Evolutionary conservation across 2,888 invertebrate species (phyloP).

Genomic region (Ethmia dodecea): DNA sequence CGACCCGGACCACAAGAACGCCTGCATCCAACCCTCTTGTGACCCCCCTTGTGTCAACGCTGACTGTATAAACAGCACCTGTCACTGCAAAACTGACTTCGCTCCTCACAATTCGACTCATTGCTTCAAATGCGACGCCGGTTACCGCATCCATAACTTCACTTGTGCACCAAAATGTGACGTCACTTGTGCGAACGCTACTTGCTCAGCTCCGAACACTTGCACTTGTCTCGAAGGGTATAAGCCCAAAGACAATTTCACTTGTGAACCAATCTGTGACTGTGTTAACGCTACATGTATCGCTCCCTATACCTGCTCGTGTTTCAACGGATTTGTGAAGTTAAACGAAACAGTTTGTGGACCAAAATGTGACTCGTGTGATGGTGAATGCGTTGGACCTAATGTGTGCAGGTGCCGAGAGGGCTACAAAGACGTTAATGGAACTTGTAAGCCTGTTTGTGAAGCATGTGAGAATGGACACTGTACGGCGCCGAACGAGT

Average conservation of each 20-base stretch:
- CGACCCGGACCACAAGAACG: conserved; percentile 40
- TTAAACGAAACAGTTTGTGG: conserved; percentile 18
- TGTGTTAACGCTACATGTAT: conserved; percentile 29
- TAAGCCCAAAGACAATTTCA: conserved; percentile 23
- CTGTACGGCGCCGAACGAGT: conserved; percentile 33
- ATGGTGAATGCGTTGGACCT: conserved; percentile 41
- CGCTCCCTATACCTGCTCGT: conserved; percentile 27
- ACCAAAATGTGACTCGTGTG: conserved; percentile 30
- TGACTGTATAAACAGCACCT: conserved; percentile 46
- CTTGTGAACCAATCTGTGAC: conserved; percentile 31
- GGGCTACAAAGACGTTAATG: conserved; percentile 22
- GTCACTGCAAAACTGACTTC: conserved; percentile 40
- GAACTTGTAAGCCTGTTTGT: conserved; percentile 18
- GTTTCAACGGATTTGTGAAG: conserved; percentile 19
- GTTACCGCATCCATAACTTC: conserved; percentile 25
- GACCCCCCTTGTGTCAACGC: conserved; percentile 47
- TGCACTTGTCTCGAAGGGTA: conserved; percentile 64
- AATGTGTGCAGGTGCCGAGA: conserved; percentile 36
- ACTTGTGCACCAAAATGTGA: conserved; percentile 38
- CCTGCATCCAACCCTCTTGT: conserved; percentile 44
- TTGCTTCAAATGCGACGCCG: conserved; percentile 38
- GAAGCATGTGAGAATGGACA: conserved; percentile 24
- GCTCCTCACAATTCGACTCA: conserved; percentile 41
- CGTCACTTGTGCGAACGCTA: conserved; percentile 61
- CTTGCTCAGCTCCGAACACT: conserved; percentile 61